Base-by-base conservation (phyloP, 2,888 invertebrate species). In the Nemurella pictetii region DNA sequence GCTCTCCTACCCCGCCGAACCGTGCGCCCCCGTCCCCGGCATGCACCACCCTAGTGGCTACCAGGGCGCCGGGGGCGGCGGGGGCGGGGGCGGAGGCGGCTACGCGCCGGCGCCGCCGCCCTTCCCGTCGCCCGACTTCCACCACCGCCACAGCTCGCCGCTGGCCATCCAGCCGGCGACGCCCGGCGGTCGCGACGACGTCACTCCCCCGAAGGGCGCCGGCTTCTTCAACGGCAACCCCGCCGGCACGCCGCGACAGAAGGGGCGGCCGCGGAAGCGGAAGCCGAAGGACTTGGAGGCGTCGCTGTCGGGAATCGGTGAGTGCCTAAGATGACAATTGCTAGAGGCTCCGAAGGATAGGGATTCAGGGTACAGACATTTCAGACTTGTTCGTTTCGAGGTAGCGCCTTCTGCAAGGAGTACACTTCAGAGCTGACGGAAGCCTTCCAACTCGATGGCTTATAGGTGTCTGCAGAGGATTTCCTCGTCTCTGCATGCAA, bases 261-360 rank as follows among this genome's bases (percentile, higher is more conserved):
- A 98, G 92, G 98, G 98, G 12, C 92, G 98, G 87, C 98, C 98
- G 55, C 92, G 98, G 89, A 98, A 98, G 92, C 93, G 97, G 92
- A 98, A 98, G 91, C 96, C 96, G 84, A 97, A 97, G 92, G 96
- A 97, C 90, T 93, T 96, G 88, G 96, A 96, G 89, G 93, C 95
- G 86, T 95, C 96, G 94, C 95, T 96, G 84, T 95, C 96, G 84
- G 96, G 94, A 91, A 94, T 96, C 90, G 96, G 96, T 96, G 91
- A 94, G 95, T 90, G 85, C 81, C 30, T n/a, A n/a, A n/a, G n/a
- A n/a, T n/a, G n/a, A n/a, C n/a, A n/a, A n/a, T n/a, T n/a, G n/a
- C n/a, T n/a, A n/a, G n/a, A n/a, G n/a, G n/a, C n/a, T n/a, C n/a
- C n/a, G n/a, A n/a, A n/a, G n/a, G n/a, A n/a, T n/a, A n/a, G n/a